A percentile compares a stretch with the other conserved stretches of the same genome.
Conservation (phyloP, 2,797 vertebrate species). For the Agapornis canus region DNA sequence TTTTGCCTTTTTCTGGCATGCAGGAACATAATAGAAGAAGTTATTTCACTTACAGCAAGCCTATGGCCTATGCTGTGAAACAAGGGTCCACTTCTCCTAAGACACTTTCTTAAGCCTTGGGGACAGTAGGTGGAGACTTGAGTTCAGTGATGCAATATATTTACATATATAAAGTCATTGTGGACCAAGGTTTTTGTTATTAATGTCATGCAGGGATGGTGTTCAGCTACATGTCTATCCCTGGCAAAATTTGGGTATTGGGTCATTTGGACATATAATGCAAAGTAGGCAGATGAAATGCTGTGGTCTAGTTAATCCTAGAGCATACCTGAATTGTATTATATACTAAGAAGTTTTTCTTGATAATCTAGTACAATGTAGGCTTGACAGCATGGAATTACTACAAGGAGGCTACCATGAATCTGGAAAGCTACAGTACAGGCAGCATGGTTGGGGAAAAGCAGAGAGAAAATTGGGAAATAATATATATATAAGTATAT, state of each 20-base stretch:
- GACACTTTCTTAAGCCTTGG: not conserved
- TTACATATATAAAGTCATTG: not conserved
- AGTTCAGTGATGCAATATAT: not conserved
- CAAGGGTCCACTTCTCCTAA: not conserved
- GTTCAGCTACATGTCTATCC: not conserved
- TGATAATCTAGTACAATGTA: not conserved
- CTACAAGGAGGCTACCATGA: not conserved
- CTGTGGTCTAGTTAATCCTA: conserved; percentile 11
- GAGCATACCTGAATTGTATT: not conserved
- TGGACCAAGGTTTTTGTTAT: not conserved
- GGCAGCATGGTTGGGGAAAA: conserved; percentile 23
- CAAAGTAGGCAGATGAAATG: not conserved
- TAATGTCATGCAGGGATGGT: not conserved
- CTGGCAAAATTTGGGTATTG: not conserved
- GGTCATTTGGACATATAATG: not conserved
- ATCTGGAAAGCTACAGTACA: conserved; percentile 38
- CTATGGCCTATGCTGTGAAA: not conserved
- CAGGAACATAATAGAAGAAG: not conserved
- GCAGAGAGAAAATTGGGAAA: conserved; percentile 45
- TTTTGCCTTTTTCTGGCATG: not conserved
- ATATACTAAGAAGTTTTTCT: not conserved
- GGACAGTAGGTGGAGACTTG: not conserved
- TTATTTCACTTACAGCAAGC: not conserved
- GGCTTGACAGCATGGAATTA: not conserved
- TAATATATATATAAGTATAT: not conserved